Percentiles rank a stretch among this genome's conserved stretches.
Evolutionary conservation across 2,797 vertebrate genomes (phyloP).

Genomic region (Takifugu rubripes): DNA sequence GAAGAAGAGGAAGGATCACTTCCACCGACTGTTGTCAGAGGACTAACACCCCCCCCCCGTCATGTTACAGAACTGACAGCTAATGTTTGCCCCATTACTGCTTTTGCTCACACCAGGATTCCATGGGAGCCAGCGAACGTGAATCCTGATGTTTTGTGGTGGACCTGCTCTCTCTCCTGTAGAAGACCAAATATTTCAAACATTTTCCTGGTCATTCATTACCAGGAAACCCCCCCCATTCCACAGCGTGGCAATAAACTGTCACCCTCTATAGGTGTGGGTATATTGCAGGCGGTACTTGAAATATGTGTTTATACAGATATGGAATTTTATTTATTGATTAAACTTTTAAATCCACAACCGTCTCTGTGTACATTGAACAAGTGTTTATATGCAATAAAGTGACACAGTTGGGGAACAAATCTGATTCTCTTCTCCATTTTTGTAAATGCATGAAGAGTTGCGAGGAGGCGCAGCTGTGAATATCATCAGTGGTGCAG

Average conservation of each 20-base stretch:
- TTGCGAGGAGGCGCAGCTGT: neutral
- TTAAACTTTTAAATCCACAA: constrained; percentile 28
- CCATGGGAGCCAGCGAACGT: constrained; percentile 2
- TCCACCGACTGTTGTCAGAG: constrained; percentile 64
- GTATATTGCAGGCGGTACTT: constrained; percentile 27
- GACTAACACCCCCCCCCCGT: constrained; percentile 56
- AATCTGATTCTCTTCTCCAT: neutral
- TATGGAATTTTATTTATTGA: constrained; percentile 54
- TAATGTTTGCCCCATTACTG: constrained; percentile 15
- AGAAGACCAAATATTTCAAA: constrained; percentile 32
- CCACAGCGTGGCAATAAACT: constrained; percentile 23
- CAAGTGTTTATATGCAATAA: constrained; percentile 41
- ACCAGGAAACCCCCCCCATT: constrained; percentile 24
- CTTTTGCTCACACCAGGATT: constrained; percentile 40
- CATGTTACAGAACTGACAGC: constrained; percentile 25
- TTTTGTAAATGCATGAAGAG: neutral
- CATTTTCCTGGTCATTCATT: constrained; percentile 30
- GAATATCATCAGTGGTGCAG: constrained; percentile 3
- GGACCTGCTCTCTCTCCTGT: constrained; percentile 10
- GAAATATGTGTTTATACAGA: constrained; percentile 35
- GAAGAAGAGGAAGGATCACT: constrained; percentile 72
- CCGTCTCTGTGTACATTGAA: constrained; percentile 41
- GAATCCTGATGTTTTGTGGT: constrained; percentile 3
- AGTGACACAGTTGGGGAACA: constrained; percentile 8
- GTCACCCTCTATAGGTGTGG: constrained; percentile 19